These are phyloP conservation scores for Ictidomys tridecemlineatus DNA, from an alignment of 2,113 vertebrate genomes.

Conservation along the genomic window DNA sequence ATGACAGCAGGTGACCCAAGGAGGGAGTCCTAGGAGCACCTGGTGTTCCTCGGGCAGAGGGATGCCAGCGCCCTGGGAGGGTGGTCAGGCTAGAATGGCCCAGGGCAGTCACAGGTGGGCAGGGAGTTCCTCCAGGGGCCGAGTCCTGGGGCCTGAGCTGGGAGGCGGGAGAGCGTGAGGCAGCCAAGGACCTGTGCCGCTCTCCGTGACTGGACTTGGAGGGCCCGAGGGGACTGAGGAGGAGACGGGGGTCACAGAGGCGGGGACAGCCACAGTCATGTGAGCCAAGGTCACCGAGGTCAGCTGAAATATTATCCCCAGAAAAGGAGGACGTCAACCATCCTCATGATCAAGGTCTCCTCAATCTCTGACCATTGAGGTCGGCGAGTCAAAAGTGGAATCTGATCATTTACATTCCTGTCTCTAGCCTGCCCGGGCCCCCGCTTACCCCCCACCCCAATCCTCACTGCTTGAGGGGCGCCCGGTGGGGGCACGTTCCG, in stretches of 20 bases:
- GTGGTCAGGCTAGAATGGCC: not conserved
- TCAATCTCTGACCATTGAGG: not conserved
- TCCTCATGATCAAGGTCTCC: not conserved
- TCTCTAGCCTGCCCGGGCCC: no score
- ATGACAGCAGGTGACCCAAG: not conserved
- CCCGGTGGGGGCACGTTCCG: not conserved
- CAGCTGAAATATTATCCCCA: not conserved
- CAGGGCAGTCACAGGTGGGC: not conserved
- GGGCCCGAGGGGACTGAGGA: not conserved
- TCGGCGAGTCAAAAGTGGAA: not conserved
- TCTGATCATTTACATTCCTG: not conserved
- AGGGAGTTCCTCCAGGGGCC: not conserved
- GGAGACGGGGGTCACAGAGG: not conserved
- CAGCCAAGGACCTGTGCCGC: no score
- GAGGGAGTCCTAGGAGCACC: no score
- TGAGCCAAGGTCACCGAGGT: not conserved
- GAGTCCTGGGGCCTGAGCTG: not conserved
- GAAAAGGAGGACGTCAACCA: not conserved
- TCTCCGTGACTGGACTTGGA: not conserved
- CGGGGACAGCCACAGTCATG: not conserved
- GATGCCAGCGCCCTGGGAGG: rapidly evolving
- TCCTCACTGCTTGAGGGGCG: not conserved
- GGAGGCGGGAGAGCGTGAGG: not conserved
- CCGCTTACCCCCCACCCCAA: not conserved
- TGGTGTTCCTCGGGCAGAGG: not conserved